Percentiles rank a stretch among this genome's conserved stretches.
phyloP scores from a whole-genome alignment of 2,888 invertebrate genomes.

The Lissocephala sabroskyi region DNA sequence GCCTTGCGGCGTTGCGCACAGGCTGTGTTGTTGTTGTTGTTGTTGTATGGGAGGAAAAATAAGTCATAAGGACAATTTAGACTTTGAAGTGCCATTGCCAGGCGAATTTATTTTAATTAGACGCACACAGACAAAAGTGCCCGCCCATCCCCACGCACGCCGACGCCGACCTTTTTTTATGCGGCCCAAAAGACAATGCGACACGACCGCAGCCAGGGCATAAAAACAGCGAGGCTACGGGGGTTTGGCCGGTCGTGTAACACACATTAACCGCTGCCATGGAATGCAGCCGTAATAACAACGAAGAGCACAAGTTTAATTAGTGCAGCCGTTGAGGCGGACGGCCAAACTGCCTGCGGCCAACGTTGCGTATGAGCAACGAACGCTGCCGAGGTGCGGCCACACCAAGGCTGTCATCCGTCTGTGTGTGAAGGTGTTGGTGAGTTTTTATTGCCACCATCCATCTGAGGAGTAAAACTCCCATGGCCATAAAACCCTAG shows the following conservation, averaged over 20 bases:
- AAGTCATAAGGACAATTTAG: conserved; percentile 62
- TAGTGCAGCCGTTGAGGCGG: conserved; percentile 51
- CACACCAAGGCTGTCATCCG: conserved; percentile 37
- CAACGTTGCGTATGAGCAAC: conserved; percentile 59
- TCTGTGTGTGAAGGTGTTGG: conserved; percentile 14
- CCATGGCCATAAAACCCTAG: conserved; percentile 60
- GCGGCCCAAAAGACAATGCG: conserved; percentile 44
- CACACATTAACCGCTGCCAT: conserved; percentile 64
- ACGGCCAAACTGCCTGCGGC: conserved; percentile 43
- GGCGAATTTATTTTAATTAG: conserved; percentile 63
- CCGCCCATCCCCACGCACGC: conserved; percentile 18
- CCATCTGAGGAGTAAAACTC: conserved; percentile 58
- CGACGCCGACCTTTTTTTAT: conserved; percentile 9
- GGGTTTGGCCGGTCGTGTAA: conserved; percentile 30
- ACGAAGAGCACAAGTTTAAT: conserved; percentile 53
- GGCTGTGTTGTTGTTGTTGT: too few species aligned
- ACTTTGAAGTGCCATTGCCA: conserved; percentile 63
- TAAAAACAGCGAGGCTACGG: conserved; percentile 40
- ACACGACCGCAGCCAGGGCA: conserved; percentile 15
- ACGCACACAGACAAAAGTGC: conserved; percentile 60
- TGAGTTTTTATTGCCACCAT: conserved; percentile 59
- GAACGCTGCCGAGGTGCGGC: conserved; percentile 40
- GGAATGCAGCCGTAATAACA: conserved; percentile 63
- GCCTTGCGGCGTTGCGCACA: background rate
- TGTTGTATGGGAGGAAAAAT: conserved; percentile 39